A percentile compares a stretch with the other conserved stretches of the same genome.
phyloP scores from a whole-genome alignment of 2,888 invertebrate genomes.

The Andrena chrysosceles region DNA sequence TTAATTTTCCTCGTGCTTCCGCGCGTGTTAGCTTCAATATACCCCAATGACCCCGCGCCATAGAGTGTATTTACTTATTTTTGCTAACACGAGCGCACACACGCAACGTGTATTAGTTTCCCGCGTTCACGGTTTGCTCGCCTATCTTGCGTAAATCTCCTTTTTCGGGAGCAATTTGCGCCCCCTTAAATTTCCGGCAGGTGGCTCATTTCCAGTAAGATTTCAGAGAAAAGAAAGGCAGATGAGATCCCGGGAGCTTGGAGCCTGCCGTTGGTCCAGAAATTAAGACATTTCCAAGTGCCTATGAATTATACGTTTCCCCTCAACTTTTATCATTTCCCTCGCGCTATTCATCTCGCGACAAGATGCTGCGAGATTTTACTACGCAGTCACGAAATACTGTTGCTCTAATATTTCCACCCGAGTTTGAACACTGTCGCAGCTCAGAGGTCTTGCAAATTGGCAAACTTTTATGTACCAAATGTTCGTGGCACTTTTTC shows the following conservation, averaged over 20 bases:
- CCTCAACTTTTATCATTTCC: no score
- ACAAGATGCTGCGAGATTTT: no score
- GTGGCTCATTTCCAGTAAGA: background rate
- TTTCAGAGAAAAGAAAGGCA: background rate
- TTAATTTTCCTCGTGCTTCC: slow-evolving; percentile 26
- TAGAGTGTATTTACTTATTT: slow-evolving; percentile 48
- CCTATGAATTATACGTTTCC: background rate
- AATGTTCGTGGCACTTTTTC: background rate
- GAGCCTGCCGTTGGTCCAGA: background rate
- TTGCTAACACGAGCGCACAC: slow-evolving; percentile 30
- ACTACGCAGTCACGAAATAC: no score
- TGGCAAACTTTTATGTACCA: no score
- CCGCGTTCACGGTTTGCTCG: slow-evolving; percentile 13
- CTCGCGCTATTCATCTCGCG: no score
- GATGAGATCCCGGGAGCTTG: background rate
- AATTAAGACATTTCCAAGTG: background rate
- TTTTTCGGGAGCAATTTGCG: slow-evolving; percentile 47
- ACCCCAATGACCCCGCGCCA: slow-evolving; percentile 5
- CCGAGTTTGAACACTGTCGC: no score
- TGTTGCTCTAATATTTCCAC: no score
- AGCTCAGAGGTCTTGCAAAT: no score
- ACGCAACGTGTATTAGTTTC: background rate
- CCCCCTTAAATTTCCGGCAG: slow-evolving; percentile 29
- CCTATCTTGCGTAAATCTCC: slow-evolving; percentile 12
- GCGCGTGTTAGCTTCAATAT: slow-evolving; percentile 36